Evolutionary conservation across 2,888 invertebrate species (phyloP).

Genomic region (Stictocephala bisonia): DNA sequence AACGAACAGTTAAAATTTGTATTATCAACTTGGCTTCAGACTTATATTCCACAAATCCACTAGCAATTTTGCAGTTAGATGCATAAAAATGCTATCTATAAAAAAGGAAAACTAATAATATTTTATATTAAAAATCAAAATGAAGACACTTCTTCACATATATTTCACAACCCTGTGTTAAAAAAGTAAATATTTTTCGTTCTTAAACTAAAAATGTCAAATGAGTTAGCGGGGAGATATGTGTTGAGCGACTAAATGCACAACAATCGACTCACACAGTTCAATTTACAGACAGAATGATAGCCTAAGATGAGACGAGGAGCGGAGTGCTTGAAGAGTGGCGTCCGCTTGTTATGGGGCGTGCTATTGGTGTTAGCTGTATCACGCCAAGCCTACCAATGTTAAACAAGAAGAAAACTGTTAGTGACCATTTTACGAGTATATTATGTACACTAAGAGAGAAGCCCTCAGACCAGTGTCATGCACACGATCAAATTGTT

Average conservation of each 20-base stretch:
- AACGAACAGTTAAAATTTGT: too few species aligned
- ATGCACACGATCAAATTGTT: conserved; percentile 35
- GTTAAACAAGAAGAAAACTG: conserved; percentile 51
- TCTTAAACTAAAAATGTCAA: too few species aligned
- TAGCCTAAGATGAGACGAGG: conserved; percentile 16
- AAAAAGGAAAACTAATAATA: too few species aligned
- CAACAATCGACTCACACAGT: conserved; percentile 7
- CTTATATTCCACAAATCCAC: too few species aligned
- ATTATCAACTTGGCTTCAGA: too few species aligned
- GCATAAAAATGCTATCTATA: too few species aligned
- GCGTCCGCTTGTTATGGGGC: conserved; percentile 31
- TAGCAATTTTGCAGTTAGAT: too few species aligned
- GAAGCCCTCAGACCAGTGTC: conserved; percentile 44
- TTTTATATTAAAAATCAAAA: too few species aligned
- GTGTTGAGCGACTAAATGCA: conserved; percentile 29
- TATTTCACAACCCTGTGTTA: too few species aligned
- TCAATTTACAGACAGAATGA: conserved; percentile 3
- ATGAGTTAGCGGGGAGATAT: too few species aligned
- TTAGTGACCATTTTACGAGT: conserved; percentile 48
- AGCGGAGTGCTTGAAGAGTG: not conserved
- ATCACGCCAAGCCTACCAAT: conserved; percentile 46
- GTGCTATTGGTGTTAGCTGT: conserved; percentile 39
- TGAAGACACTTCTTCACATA: too few species aligned
- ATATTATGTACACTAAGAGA: conserved; percentile 43
- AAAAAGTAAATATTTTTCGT: too few species aligned